Percentiles rank a stretch among this genome's conserved stretches.
Conservation (phyloP, 1,140 invertebrate genomes). For the Leptinotarsa lineolata region DNA sequence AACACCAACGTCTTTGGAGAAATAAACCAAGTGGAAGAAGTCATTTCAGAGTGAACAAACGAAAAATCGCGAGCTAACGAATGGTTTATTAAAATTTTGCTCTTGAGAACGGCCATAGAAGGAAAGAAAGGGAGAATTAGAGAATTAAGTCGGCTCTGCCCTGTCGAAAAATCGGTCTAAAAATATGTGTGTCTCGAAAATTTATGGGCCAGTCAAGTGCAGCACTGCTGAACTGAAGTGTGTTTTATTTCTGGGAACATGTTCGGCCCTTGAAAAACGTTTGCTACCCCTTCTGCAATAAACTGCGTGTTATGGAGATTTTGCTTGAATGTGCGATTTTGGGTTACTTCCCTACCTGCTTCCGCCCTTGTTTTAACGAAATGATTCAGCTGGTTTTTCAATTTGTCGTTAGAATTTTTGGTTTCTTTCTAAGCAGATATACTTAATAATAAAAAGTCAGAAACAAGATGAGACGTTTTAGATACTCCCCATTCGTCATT, state of each 20-base stretch:
- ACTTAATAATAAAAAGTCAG: too few species aligned
- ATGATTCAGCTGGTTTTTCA: too few species aligned
- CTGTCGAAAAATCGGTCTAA: conserved; percentile 7
- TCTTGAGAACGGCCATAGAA: conserved; percentile 13
- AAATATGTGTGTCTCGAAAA: conserved; percentile 2
- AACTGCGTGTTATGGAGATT: too few species aligned
- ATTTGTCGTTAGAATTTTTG: too few species aligned
- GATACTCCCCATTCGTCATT: too few species aligned
- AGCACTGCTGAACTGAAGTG: conserved; percentile 18
- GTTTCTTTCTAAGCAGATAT: too few species aligned
- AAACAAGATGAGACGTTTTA: too few species aligned
- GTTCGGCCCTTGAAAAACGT: neutral
- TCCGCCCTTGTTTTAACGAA: too few species aligned
- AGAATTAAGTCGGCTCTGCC: conserved; percentile 5
- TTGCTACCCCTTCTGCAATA: conserved; percentile 8
- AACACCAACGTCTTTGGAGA: too few species aligned
- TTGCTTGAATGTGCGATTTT: too few species aligned
- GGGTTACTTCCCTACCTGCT: too few species aligned
- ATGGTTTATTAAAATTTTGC: neutral
- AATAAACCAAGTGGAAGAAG: neutral
- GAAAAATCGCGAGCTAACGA: neutral
- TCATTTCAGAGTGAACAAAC: conserved; percentile 3
- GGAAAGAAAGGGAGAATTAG: conserved; percentile 12
- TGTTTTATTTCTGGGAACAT: conserved; percentile 2
- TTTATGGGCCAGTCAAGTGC: conserved; percentile 20